phyloP scores from a whole-genome alignment of 2,797 vertebrate species.

The Bradypus variegatus region DNA sequence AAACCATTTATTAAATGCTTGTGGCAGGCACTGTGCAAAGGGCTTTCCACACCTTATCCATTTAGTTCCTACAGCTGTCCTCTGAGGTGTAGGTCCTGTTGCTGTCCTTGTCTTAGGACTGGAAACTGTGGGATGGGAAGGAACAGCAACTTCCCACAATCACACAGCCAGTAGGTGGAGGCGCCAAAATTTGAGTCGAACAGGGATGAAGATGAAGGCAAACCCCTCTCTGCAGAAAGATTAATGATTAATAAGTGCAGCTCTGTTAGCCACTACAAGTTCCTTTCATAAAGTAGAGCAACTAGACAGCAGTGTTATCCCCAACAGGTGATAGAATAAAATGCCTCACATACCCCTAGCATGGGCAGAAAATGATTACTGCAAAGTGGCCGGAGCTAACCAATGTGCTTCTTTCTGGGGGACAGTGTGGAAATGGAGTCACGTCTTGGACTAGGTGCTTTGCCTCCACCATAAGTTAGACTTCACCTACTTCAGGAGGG shows the following conservation, averaged over 20 bases:
- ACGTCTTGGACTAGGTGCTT: neutral
- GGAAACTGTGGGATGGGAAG: neutral
- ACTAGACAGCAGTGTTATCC: neutral
- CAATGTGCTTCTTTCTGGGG: neutral
- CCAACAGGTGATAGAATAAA: neutral
- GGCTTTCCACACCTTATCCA: fast-evolving
- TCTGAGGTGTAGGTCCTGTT: fast-evolving
- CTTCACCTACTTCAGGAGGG: neutral
- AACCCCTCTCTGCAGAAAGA: neutral
- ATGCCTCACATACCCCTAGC: neutral
- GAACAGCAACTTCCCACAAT: neutral
- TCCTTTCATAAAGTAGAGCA: neutral
- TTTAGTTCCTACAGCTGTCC: neutral
- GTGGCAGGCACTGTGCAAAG: neutral
- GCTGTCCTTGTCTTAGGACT: neutral
- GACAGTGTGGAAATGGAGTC: neutral
- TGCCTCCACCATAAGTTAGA: neutral
- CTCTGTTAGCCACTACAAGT: neutral
- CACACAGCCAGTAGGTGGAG: neutral
- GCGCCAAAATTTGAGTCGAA: neutral
- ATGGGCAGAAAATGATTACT: neutral
- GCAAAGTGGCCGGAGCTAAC: neutral
- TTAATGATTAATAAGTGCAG: neutral
- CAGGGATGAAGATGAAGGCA: neutral
- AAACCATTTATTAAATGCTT: no score